A percentile compares a stretch with the other conserved stretches of the same genome.
Conservation (phyloP, 2,797 vertebrate species). For the Martes flavigula region DNA sequence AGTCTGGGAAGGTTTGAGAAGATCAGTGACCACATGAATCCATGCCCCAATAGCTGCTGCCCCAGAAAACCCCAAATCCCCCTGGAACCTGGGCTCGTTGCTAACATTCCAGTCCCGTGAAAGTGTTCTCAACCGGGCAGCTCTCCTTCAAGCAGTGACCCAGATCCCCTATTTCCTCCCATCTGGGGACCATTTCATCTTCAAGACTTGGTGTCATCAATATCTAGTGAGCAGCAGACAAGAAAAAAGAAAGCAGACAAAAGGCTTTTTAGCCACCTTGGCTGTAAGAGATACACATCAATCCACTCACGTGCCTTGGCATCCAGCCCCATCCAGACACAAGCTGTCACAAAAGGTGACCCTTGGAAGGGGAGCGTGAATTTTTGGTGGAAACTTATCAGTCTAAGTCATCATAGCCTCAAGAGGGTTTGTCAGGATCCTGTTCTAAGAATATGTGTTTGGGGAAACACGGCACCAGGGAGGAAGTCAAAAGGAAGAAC, state of each 20-base stretch:
- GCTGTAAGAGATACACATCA: neutral
- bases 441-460: neutral
- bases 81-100: neutral
- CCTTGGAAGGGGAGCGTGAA: neutral
- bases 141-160: neutral
- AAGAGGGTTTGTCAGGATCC: neutral
- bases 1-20: neutral
- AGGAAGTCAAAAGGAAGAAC: neutral
- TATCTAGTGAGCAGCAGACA: neutral
- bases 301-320: neutral
- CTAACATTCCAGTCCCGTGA: neutral
- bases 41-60: neutral
- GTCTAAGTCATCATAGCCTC: neutral
- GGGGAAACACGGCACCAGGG: neutral
- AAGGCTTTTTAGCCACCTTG: neutral
- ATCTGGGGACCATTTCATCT: neutral
- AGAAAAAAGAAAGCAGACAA: neutral
- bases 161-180: neutral
- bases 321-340: neutral
- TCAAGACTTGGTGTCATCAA: neutral
- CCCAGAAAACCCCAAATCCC: neutral
- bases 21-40: neutral
- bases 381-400: neutral
- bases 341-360: no score
- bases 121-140: neutral